These are phyloP conservation scores for Pyrrhosoma nymphula DNA, from an alignment of 2,888 invertebrate species.

Conservation along the genomic window DNA sequence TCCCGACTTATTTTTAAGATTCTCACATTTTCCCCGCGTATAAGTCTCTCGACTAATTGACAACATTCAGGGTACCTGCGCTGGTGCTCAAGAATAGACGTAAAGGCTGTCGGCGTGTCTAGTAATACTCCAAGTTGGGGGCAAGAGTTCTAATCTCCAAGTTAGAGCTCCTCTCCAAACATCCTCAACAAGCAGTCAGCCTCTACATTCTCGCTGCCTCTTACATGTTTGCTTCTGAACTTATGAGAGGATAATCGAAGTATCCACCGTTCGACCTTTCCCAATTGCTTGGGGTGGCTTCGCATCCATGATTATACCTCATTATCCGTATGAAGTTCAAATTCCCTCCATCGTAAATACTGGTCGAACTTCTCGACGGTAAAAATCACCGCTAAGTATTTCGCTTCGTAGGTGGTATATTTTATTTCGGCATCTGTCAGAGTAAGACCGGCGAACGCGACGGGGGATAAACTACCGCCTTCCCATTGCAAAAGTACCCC, in stretches of 20 bases:
- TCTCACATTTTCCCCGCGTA: not conserved
- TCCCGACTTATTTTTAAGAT: too few relatives aligned
- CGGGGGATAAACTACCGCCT: not conserved
- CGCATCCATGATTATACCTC: not conserved
- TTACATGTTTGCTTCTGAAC: too few relatives aligned
- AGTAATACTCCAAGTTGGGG: too few relatives aligned
- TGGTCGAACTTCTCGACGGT: not conserved
- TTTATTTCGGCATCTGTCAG: not conserved
- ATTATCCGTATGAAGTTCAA: not conserved
- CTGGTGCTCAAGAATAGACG: too few relatives aligned
- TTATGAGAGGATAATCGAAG: not conserved
- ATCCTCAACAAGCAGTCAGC: too few relatives aligned
- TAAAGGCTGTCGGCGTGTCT: too few relatives aligned
- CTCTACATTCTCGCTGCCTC: too few relatives aligned
- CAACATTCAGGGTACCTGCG: not conserved
- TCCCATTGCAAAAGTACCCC: too few relatives aligned
- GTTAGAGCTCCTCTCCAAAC: too few relatives aligned
- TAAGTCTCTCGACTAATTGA: not conserved
- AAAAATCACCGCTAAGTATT: not conserved
- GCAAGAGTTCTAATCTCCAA: too few relatives aligned
- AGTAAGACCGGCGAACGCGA: not conserved
- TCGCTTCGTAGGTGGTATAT: too few relatives aligned
- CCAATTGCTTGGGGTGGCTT: not conserved
- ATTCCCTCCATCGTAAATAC: not conserved
- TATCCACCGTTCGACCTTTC: not conserved